Percentiles rank a stretch among this genome's conserved stretches.
These are phyloP conservation scores for Accipiter virgatus DNA, from an alignment of 2,113 vertebrate species.

Conservation along the genomic window DNA sequence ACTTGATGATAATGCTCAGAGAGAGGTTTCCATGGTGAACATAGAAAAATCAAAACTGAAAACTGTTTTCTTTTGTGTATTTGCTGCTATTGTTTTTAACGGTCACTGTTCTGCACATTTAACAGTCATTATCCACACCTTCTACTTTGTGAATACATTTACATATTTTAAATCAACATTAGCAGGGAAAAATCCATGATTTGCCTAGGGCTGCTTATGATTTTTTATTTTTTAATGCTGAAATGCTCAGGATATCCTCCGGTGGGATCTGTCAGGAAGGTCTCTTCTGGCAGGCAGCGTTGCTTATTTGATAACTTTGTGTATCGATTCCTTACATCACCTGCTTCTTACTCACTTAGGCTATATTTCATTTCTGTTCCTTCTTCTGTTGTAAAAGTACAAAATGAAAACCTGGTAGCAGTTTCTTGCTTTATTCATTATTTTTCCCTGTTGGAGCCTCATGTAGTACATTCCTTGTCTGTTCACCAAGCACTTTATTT, in stretches of 20 bases:
- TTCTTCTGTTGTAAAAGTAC: neutral
- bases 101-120: neutral
- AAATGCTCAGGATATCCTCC: neutral
- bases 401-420: neutral
- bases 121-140: neutral
- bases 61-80: neutral
- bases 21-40: conserved; percentile 3
- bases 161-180: conserved; percentile 16
- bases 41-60: neutral
- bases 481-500: neutral
- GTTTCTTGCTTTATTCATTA: neutral
- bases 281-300: neutral
- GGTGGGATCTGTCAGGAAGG: neutral
- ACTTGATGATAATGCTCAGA: neutral
- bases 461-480: neutral
- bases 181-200: neutral
- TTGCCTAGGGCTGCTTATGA: neutral
- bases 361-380: neutral
- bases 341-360: neutral
- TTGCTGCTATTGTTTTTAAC: neutral
- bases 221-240: neutral
- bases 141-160: neutral
- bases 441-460: neutral
- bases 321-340: neutral
- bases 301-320: neutral